These are phyloP conservation scores for Trachymyrmex cornetzi DNA, from an alignment of 1,140 invertebrate genomes.

Conservation along the genomic window DNA sequence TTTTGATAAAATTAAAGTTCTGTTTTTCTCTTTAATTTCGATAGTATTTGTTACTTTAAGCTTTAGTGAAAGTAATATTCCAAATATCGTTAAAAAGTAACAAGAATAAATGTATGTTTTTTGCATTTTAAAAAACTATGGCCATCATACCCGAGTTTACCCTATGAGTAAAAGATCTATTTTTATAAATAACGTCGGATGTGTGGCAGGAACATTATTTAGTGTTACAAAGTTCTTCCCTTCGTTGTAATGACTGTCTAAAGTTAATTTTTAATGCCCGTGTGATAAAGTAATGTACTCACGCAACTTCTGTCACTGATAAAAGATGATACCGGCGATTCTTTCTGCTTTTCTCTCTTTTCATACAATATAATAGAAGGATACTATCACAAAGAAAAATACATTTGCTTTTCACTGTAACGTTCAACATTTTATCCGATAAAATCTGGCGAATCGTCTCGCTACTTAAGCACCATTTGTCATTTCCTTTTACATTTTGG, in stretches of 20 bases:
- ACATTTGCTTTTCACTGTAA: neutral
- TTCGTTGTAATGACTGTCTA: neutral
- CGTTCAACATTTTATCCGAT: neutral
- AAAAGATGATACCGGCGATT: neutral
- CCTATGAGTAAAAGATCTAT: slow-evolving; percentile 31
- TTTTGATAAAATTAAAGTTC: too few species aligned
- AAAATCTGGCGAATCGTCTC: neutral
- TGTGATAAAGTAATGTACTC: neutral
- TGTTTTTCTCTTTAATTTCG: too few species aligned
- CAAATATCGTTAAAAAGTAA: too few species aligned
- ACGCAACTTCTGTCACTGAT: neutral
- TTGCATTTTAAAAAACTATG: too few species aligned
- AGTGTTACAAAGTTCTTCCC: neutral
- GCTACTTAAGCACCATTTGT: neutral
- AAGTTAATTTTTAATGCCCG: slow-evolving; percentile 7
- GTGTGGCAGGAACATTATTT: slow-evolving; percentile 6
- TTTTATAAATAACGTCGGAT: slow-evolving; percentile 7
- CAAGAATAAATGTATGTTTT: too few species aligned
- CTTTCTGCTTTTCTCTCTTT: too few species aligned
- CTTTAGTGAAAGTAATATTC: too few species aligned
- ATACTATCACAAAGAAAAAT: neutral
- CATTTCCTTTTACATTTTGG: neutral
- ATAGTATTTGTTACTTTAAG: too few species aligned
- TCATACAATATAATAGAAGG: neutral
- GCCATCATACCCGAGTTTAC: too few species aligned